These are phyloP conservation scores for Sycophila texana DNA, from an alignment of 2,888 invertebrate species.

Conservation along the genomic window DNA sequence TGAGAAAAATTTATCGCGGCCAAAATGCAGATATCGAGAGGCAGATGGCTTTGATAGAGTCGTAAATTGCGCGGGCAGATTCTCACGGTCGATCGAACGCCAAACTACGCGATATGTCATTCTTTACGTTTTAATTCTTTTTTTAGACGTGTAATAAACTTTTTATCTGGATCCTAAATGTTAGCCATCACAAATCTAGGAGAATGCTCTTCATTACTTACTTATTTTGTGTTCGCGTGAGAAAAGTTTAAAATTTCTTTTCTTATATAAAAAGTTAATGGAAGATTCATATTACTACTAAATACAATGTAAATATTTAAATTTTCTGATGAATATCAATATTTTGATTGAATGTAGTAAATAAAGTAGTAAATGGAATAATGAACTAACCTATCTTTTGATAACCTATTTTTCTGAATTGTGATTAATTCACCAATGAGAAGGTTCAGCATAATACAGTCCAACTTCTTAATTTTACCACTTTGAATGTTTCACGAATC, in stretches of 20 bases:
- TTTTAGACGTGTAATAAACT: too few relatives aligned
- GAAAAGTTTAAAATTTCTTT: too few relatives aligned
- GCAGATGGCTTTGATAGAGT: conserved; percentile 20
- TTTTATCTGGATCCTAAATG: too few relatives aligned
- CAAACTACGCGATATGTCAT: too few relatives aligned
- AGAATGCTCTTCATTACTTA: too few relatives aligned
- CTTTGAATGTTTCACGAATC: not conserved
- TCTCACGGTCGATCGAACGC: conserved; percentile 17
- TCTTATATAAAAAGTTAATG: too few relatives aligned
- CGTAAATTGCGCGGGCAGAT: conserved; percentile 20
- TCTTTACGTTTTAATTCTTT: too few relatives aligned
- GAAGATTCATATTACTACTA: too few relatives aligned
- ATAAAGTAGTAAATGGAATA: not conserved
- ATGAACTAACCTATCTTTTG: conserved; percentile 54
- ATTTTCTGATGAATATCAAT: not conserved
- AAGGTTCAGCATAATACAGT: conserved; percentile 15
- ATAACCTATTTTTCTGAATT: conserved; percentile 54
- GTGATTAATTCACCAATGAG: conserved; percentile 30
- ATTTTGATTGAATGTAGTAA: not conserved
- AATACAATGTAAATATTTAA: too few relatives aligned
- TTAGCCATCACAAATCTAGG: too few relatives aligned
- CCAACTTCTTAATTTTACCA: conserved; percentile 25
- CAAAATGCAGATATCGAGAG: conserved; percentile 32
- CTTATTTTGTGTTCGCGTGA: too few relatives aligned
- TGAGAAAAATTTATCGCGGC: conserved; percentile 43